These are phyloP conservation scores for Acleris holmiana DNA, from an alignment of 2,888 invertebrate species.

Conservation along the genomic window DNA sequence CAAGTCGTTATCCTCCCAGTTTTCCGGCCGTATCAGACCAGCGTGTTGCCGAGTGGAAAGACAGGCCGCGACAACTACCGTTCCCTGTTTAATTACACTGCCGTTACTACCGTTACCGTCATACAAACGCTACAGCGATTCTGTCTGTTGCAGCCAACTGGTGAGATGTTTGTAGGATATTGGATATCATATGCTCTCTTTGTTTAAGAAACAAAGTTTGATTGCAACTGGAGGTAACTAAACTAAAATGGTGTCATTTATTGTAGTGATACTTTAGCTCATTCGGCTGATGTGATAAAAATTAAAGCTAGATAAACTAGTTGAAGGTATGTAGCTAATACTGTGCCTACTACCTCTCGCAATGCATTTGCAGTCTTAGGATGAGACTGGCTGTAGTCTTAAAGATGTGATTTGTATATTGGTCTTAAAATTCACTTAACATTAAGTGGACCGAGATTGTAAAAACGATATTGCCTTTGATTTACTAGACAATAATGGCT, in stretches of 20 bases:
- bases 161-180: slow-evolving; percentile 1
- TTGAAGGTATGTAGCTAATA: too few species aligned
- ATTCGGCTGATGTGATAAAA: too few species aligned
- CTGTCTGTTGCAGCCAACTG: slow-evolving; percentile 12
- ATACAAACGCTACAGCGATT: slow-evolving; percentile 32
- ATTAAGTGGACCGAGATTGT: too few species aligned
- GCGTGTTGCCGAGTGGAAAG: slow-evolving; percentile 23
- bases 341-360: too few species aligned
- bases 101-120: slow-evolving; percentile 39
- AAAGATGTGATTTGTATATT: too few species aligned
- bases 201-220: background rate
- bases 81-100: slow-evolving; percentile 42
- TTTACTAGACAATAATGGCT: too few species aligned
- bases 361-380: too few species aligned
- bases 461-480: too few species aligned
- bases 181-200: slow-evolving; percentile 1
- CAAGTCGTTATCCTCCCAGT: background rate
- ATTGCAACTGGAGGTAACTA: background rate
- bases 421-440: too few species aligned
- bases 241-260: background rate
- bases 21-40: slow-evolving; percentile 4
- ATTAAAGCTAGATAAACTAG: too few species aligned
- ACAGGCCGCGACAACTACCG: slow-evolving; percentile 58
- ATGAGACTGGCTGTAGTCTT: too few species aligned
- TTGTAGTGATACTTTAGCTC: too few species aligned